These are phyloP conservation scores for Uromys caudimaculatus DNA, from an alignment of 2,797 vertebrate species.

Conservation along the genomic window DNA sequence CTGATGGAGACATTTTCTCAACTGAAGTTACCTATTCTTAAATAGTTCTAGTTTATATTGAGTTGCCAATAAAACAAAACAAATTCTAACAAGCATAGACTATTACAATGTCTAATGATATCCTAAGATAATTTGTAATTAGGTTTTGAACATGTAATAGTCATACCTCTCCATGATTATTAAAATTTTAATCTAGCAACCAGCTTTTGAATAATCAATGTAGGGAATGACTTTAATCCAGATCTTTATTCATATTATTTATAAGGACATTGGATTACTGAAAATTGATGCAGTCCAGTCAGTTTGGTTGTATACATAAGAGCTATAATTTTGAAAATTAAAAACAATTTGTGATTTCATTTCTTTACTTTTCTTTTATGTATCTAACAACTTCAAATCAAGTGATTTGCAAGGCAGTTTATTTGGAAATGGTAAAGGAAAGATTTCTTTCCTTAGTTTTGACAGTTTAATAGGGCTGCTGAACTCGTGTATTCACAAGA, in stretches of 20 bases:
- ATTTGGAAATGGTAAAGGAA: conserved; percentile 16
- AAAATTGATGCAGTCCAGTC: not conserved
- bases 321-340: conserved; percentile 21
- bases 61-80: not conserved
- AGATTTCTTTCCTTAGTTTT: not conserved
- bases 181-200: not conserved
- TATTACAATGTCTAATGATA: not conserved
- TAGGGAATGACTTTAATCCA: too few species aligned
- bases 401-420: not conserved
- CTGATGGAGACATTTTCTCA: not conserved
- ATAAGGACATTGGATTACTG: not conserved
- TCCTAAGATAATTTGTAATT: not conserved
- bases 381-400: conserved; percentile 1
- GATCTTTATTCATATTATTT: not conserved
- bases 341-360: conserved; percentile 13
- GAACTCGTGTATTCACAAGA: not conserved
- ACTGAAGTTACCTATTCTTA: not conserved
- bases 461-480: not conserved
- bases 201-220: not conserved
- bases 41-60: not conserved
- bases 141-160: not conserved
- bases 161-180: not conserved
- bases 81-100: not conserved
- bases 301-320: not conserved
- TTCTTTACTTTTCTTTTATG: not conserved